Evolutionary conservation across 1,140 invertebrate species (phyloP).

Genomic region (Vanessa tameamea): DNA sequence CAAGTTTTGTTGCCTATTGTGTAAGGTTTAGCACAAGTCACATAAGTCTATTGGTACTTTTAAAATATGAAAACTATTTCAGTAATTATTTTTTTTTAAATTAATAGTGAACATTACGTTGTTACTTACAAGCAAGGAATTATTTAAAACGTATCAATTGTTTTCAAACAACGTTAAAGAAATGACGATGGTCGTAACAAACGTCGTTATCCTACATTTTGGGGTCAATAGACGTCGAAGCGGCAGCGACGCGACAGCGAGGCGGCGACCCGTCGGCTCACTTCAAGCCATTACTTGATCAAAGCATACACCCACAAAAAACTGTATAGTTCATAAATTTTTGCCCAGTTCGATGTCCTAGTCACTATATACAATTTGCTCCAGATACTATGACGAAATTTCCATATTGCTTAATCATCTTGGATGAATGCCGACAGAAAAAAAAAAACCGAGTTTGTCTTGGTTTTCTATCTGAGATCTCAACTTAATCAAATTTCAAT

Average conservation of each 20-base stretch:
- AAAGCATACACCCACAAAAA: slow-evolving; percentile 48
- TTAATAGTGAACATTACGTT: slow-evolving; percentile 15
- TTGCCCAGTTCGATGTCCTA: slow-evolving; percentile 30
- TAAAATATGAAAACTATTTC: neutral
- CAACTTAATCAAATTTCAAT: no score
- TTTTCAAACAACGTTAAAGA: slow-evolving; percentile 56
- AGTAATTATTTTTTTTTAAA: no score
- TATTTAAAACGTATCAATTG: slow-evolving; percentile 55
- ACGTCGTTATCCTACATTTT: slow-evolving; percentile 74
- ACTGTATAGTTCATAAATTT: slow-evolving; percentile 41
- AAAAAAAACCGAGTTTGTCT: neutral
- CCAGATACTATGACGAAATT: neutral
- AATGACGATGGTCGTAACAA: slow-evolving; percentile 63
- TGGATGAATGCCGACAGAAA: neutral
- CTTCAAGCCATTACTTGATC: slow-evolving; percentile 61
- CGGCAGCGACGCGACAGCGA: slow-evolving; percentile 52
- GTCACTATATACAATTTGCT: neutral
- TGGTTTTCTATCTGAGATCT: no score
- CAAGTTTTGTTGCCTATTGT: slow-evolving; percentile 5
- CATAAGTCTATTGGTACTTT: neutral
- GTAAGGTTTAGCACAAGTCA: neutral
- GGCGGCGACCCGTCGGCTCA: slow-evolving; percentile 57
- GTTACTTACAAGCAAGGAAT: slow-evolving; percentile 49
- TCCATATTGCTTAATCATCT: slow-evolving; percentile 7
- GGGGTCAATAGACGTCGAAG: slow-evolving; percentile 67